These are phyloP conservation scores for Odobenus rosmarus DNA, from an alignment of 2,113 vertebrate species.

Conservation along the genomic window DNA sequence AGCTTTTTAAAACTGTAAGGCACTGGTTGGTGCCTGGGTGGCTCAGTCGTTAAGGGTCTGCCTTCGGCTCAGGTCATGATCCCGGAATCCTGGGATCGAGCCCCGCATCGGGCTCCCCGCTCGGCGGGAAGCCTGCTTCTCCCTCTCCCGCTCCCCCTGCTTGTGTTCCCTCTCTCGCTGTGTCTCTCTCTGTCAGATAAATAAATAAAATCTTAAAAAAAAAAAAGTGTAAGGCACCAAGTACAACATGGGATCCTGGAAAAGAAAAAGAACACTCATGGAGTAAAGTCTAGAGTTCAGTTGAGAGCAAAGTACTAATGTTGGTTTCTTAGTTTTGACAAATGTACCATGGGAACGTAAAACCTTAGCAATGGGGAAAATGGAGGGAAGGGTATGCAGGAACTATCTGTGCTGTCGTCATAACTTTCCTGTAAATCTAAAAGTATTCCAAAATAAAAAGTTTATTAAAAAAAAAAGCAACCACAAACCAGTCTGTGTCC, in stretches of 20 bases:
- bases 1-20: neutral
- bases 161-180: no score
- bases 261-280: neutral
- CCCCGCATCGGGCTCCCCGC: no score
- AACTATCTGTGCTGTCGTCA: neutral
- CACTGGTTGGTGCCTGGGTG: no score
- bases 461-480: neutral
- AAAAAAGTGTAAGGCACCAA: neutral
- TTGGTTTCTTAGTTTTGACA: neutral
- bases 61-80: no score
- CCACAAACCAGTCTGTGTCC: neutral
- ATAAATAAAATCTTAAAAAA: no score
- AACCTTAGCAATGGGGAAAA: neutral
- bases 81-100: no score
- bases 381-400: neutral
- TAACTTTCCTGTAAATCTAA: neutral
- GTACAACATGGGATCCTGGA: neutral
- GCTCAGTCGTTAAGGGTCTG: no score
- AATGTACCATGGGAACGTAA: neutral
- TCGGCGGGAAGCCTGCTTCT: no score
- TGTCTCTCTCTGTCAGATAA: no score
- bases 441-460: slow-evolving; percentile 19
- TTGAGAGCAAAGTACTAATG: neutral
- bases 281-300: neutral
- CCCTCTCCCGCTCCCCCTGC: no score